These are phyloP conservation scores for Lasioglossum morio DNA, from an alignment of 2,888 invertebrate genomes.

Conservation along the genomic window DNA sequence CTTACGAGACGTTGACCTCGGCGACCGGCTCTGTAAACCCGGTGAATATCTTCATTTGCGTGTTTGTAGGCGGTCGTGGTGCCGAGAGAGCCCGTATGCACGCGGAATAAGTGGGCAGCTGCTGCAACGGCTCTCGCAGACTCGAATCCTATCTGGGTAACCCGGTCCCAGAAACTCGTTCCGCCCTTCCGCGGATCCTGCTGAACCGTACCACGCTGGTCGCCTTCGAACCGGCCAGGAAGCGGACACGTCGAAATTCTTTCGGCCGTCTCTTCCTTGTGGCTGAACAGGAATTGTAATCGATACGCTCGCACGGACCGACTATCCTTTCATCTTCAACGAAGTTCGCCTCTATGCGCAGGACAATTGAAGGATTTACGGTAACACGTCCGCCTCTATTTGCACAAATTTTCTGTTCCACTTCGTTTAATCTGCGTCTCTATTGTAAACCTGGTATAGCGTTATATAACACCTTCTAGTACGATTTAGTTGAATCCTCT, in stretches of 20 bases:
- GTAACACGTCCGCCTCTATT: background rate
- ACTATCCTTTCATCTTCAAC: background rate
- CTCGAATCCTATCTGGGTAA: constrained; percentile 80
- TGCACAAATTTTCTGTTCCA: background rate
- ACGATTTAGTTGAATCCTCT: background rate
- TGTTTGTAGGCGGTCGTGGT: constrained; percentile 66
- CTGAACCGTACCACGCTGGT: constrained; percentile 42
- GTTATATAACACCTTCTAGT: background rate
- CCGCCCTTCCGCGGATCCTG: constrained; percentile 74
- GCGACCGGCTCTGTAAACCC: constrained; percentile 70
- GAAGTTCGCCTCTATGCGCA: background rate
- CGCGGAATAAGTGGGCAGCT: constrained; percentile 76
- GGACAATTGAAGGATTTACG: background rate
- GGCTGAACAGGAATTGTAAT: constrained; percentile 25
- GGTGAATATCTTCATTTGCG: constrained; percentile 73
- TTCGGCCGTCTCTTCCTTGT: background rate
- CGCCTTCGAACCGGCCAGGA: constrained; percentile 38
- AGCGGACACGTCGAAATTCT: constrained; percentile 46
- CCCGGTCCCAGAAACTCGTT: constrained; percentile 82
- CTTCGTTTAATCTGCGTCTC: no score
- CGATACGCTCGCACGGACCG: background rate
- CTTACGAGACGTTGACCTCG: constrained; percentile 74
- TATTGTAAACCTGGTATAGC: background rate
- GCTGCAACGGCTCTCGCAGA: constrained; percentile 47
- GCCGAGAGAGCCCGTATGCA: constrained; percentile 56